A percentile compares a stretch with the other conserved stretches of the same genome.
Conservation (phyloP, 2,797 vertebrate species). For the Cirrhinus mrigala region DNA sequence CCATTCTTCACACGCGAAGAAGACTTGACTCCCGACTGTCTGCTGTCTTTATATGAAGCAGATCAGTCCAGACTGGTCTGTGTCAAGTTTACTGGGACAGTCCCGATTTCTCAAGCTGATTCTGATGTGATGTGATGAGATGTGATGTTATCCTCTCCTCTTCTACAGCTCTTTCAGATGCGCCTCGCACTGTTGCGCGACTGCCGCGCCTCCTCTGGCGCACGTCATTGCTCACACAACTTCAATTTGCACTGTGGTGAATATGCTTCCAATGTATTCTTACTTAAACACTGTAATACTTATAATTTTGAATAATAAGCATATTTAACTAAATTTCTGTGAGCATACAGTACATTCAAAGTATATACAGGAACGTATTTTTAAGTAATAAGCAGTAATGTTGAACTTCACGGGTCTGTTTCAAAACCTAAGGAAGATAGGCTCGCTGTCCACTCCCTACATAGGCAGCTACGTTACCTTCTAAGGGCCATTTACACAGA, state of each 20-base stretch:
- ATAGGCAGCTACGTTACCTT: no score
- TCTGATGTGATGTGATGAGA: slow-evolving; percentile 29
- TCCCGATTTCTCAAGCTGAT: slow-evolving; percentile 10
- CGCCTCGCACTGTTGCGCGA: slow-evolving; percentile 18
- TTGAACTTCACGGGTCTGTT: not conserved
- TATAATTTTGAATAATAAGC: not conserved
- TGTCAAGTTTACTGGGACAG: slow-evolving; percentile 32
- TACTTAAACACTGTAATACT: not conserved
- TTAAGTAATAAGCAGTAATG: not conserved
- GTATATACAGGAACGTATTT: not conserved
- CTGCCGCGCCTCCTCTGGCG: slow-evolving; percentile 47
- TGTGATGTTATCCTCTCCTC: slow-evolving; percentile 30
- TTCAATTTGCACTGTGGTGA: not conserved
- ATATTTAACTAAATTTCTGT: not conserved
- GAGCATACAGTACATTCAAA: not conserved
- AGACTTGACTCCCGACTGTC: slow-evolving; percentile 1
- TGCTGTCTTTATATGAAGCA: not conserved
- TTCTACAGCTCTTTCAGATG: slow-evolving; percentile 24
- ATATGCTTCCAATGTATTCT: not conserved
- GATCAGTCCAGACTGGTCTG: slow-evolving; percentile 38
- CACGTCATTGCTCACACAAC: slow-evolving; percentile 32
- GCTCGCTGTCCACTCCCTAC: no score
- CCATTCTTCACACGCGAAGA: slow-evolving; percentile 69
- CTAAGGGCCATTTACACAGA: no score
- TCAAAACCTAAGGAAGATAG: not conserved